phyloP scores from a whole-genome alignment of 2,113 vertebrate species.

The Megaleporinus macrocephalus region DNA sequence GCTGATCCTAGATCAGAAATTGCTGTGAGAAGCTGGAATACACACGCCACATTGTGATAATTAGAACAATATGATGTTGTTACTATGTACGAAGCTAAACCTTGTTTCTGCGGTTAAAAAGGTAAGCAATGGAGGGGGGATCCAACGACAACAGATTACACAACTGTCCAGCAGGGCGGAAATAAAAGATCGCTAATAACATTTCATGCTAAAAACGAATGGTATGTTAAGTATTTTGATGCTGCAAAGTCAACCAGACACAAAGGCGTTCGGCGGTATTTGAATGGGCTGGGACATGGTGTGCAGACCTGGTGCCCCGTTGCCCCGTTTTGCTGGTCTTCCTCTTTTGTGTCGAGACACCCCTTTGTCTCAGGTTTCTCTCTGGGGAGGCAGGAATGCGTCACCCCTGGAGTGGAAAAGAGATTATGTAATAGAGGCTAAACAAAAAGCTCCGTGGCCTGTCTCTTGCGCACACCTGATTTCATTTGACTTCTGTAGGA shows the following conservation, averaged over 20 bases:
- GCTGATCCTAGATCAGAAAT: neutral
- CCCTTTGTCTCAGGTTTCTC: constrained; percentile 55
- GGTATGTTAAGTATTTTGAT: constrained; percentile 2
- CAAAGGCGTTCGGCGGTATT: neutral
- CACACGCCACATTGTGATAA: neutral
- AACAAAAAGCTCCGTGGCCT: constrained; percentile 53
- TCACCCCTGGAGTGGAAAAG: constrained; percentile 53
- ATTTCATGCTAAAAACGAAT: constrained; percentile 9
- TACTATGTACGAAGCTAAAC: neutral
- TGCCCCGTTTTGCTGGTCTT: neutral
- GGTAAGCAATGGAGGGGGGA: neutral
- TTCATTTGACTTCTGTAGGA: constrained; percentile 66
- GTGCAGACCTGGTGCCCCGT: neutral
- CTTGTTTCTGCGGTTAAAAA: neutral
- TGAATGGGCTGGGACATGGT: constrained; percentile 14
- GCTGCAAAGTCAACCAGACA: constrained; percentile 3
- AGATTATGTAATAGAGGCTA: constrained; percentile 62
- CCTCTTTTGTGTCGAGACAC: constrained; percentile 26
- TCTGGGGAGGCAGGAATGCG: constrained; percentile 34
- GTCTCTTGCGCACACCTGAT: constrained; percentile 61
- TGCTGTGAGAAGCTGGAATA: neutral
- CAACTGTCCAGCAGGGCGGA: neutral
- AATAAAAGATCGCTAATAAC: neutral
- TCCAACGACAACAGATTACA: neutral
- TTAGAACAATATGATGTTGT: constrained; percentile 6